Conservation (phyloP, 2,113 vertebrate genomes). For the Aix galericulata region DNA sequence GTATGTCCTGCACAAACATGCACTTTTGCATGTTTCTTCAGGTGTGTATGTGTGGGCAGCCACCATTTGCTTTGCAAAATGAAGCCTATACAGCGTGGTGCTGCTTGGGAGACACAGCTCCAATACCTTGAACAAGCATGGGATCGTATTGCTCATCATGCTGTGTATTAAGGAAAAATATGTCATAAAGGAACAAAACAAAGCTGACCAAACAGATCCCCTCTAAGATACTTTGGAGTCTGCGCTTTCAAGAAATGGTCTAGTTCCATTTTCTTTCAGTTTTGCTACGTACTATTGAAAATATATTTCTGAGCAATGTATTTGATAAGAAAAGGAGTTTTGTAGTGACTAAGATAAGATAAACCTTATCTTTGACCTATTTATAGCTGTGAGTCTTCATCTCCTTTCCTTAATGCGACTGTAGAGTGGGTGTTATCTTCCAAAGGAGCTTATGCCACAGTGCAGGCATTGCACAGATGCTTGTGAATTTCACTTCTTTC, state of each 20-base stretch:
- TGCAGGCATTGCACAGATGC: not conserved
- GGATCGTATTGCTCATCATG: accelerated
- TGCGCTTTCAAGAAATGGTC: not conserved
- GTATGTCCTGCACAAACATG: not conserved
- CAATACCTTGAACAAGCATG: not conserved
- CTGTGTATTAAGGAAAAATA: not conserved
- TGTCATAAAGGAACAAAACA: not conserved
- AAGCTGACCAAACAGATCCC: not conserved
- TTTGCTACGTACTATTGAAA: not conserved
- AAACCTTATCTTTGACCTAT: slow-evolving; percentile 17
- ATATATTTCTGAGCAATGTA: not conserved
- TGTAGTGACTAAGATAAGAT: not conserved
- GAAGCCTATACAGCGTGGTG: not conserved
- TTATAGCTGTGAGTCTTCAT: slow-evolving; percentile 37
- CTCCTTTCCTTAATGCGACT: slow-evolving; percentile 46
- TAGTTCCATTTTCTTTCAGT: not conserved
- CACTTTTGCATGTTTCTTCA: not conserved
- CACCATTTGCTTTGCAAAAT: not conserved
- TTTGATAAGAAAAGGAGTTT: not conserved
- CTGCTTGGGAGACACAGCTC: not conserved
- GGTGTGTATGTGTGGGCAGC: not conserved
- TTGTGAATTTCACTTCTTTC: not conserved
- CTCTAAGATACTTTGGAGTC: not conserved
- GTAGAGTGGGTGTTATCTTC: not conserved
- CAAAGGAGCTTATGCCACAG: slow-evolving; percentile 32